Evolutionary conservation across 2,113 vertebrate genomes (phyloP).

Genomic region (Bungarus multicinctus): DNA sequence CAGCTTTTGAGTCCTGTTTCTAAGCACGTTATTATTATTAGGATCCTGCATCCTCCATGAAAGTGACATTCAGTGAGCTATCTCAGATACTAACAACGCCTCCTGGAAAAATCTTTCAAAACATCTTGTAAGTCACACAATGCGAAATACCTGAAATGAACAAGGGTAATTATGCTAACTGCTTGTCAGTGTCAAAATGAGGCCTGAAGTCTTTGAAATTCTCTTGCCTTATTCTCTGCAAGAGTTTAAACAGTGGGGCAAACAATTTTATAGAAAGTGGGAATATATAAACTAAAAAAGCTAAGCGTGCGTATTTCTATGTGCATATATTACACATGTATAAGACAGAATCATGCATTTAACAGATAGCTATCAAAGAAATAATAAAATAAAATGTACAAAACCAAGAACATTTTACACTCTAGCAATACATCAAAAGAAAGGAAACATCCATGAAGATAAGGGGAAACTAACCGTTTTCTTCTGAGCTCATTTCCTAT

Average conservation of each 20-base stretch:
- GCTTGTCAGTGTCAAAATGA: constrained; percentile 46
- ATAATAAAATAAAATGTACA: background rate
- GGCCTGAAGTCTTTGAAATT: constrained; percentile 37
- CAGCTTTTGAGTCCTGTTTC: constrained; percentile 16
- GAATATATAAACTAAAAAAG: background rate
- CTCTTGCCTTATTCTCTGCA: constrained; percentile 8
- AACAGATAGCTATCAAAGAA: background rate
- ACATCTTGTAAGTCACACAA: constrained; percentile 21
- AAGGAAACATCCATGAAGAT: background rate
- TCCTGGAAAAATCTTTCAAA: constrained; percentile 24
- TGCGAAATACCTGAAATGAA: constrained; percentile 50
- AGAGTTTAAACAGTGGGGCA: constrained; percentile 22
- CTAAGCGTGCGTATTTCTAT: background rate
- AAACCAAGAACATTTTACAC: background rate
- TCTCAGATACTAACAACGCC: constrained; percentile 17
- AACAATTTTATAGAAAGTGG: constrained; percentile 11
- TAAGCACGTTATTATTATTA: constrained; percentile 33
- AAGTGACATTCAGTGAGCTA: constrained; percentile 34
- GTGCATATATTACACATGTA: background rate
- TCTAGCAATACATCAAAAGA: background rate
- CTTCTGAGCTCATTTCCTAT: background rate
- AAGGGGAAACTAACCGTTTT: background rate
- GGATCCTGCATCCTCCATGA: constrained; percentile 35
- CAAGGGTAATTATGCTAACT: constrained; percentile 55
- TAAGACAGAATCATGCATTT: background rate